Percentiles rank a stretch among this genome's conserved stretches.
phyloP scores from a whole-genome alignment of 2,113 vertebrate genomes.

The Actinemys pallida region DNA sequence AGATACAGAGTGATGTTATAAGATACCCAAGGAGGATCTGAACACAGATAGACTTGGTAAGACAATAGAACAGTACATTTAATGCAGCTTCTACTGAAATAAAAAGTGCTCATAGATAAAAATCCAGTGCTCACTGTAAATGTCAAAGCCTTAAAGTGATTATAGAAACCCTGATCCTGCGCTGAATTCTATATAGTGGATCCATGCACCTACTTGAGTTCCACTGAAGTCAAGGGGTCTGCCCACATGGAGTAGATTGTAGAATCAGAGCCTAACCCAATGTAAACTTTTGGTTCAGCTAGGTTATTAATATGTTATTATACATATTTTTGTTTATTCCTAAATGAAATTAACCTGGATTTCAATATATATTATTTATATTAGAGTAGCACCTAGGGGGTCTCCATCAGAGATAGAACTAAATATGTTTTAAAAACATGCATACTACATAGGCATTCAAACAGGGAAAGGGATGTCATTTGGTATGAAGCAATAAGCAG shows the following conservation, averaged over 20 bases:
- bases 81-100: neutral
- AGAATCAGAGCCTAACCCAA: neutral
- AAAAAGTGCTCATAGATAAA: neutral
- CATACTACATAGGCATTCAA: neutral
- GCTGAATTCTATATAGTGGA: neutral
- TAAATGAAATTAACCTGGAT: neutral
- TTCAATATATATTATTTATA: neutral
- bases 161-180: neutral
- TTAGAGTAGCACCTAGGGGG: neutral
- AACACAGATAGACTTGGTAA: neutral
- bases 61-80: neutral
- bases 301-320: neutral
- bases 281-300: neutral
- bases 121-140: neutral
- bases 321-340: neutral
- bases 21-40: neutral
- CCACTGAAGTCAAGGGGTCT: neutral
- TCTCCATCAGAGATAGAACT: neutral
- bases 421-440: neutral
- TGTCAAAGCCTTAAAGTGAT: neutral
- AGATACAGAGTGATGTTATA: neutral
- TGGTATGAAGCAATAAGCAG: neutral
- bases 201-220: neutral
- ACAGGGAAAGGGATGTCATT: neutral
- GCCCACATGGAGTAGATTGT: neutral